Base-by-base conservation (phyloP, 2,888 invertebrate species). In the Dione juno region DNA sequence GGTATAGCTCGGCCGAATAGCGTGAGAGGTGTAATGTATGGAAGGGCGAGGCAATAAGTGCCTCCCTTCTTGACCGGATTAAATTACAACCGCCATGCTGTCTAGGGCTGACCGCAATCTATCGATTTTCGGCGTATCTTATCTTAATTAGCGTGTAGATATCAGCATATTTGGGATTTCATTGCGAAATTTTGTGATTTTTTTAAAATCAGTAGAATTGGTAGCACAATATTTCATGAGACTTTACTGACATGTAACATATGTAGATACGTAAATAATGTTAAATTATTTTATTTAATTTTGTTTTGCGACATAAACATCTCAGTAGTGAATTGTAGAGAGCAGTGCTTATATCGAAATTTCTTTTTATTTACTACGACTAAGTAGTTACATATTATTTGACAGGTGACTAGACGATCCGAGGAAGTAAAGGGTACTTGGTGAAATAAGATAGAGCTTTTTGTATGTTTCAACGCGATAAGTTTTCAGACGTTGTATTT, bases 21-120 rank as follows among this genome's bases (percentile, higher is more conserved):
- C 81, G 81, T 81, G 82, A 79, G 77, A 82, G 83, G 79, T 82
- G 84, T 87, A 84, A 88, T 84, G 84, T 86, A 86, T 87, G 85
- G 82, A 82, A 82, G 81, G 82, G 81, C 79, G 77, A 77, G 75
- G 83, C 82, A 84, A 83, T 87, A 84, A 85, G 82, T 79, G 82
- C 76, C 82, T 86, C 84, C 82, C 82, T 84, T 84, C 82, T 87
- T 85, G 87, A 83, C 83, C 85, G 87, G 86, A 84, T 88, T 85
- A 83, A 84, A 83, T 85, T 84, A 83, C 81, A 80, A 85, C 83
- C 86, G 87, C 83, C 88, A 82, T 80, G 84, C 87, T 75, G 89
- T 89, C 89, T 89, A 88, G 88, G 81, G 87, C 74, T 85, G 86
- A 78, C 80, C 80, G 79, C 78, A 78, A 78, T 80, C 79, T 86